Conservation (phyloP, 2,888 invertebrate genomes). For the Tiphia femorata region DNA sequence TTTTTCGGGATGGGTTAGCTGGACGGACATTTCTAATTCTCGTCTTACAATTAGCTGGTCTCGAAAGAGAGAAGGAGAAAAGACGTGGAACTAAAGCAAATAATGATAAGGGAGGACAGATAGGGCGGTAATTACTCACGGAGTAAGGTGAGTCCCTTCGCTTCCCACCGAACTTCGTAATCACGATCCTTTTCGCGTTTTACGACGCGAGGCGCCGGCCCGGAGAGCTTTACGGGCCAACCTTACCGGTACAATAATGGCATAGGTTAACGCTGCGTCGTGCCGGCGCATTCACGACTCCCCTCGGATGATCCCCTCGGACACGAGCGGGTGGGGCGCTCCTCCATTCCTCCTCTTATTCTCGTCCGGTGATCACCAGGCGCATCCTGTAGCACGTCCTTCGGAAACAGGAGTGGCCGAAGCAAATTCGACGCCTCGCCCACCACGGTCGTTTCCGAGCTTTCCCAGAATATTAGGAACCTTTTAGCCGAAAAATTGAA, state of each 20-base stretch:
- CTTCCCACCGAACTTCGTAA: slow-evolving; percentile 33
- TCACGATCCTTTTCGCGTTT: slow-evolving; percentile 29
- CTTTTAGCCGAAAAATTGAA: too few relatives aligned
- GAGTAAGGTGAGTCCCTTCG: too few relatives aligned
- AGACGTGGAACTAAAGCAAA: too few relatives aligned
- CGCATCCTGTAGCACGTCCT: slow-evolving; percentile 11
- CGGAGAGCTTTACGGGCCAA: background rate
- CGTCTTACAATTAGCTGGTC: too few relatives aligned
- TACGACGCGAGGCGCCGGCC: slow-evolving; percentile 29
- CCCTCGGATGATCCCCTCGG: slow-evolving; percentile 4
- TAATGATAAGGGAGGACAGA: too few relatives aligned
- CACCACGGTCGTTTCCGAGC: background rate
- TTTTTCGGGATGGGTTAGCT: too few relatives aligned
- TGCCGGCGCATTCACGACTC: slow-evolving; percentile 8
- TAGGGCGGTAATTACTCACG: too few relatives aligned
- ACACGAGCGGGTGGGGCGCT: slow-evolving; percentile 11
- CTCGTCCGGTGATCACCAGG: too few relatives aligned
- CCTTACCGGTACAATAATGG: slow-evolving; percentile 5
- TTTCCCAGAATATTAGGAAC: too few relatives aligned
- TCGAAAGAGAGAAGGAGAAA: background rate
- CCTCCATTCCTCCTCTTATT: background rate
- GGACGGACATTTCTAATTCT: too few relatives aligned
- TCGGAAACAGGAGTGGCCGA: background rate
- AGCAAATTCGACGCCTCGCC: background rate
- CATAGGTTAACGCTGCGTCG: slow-evolving; percentile 4